Base-by-base conservation (phyloP, 1,140 invertebrate genomes). In the Chironomus striatipennis region DNA sequence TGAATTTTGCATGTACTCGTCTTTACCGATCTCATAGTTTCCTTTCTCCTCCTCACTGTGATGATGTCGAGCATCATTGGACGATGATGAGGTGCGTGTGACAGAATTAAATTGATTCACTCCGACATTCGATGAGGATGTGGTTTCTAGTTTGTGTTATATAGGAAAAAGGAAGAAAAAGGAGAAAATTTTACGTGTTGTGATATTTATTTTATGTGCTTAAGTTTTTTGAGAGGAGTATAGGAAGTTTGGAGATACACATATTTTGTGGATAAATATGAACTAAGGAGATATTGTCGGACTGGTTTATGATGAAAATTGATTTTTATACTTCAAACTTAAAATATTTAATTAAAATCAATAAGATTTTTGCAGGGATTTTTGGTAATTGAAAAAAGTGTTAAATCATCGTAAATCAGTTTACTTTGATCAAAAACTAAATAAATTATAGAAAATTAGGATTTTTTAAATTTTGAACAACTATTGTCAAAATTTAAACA, bases 1-100 rank as follows among this genome's bases (percentile, higher is more conserved):
- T 8, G 86, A 79, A 0, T 83, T 81, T 17, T 81, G 74, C n/a
- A 80, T 79, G 7, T 73, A 75, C 24, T 81, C 79, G 74, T 83
- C 80, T 74, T 80, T 77, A 74, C 80, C 80, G 34, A 34, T 34
- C 24, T 34, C 24, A 34, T 34, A 79, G 78, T 70, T 81, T 79
- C 24, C 65, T 18, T 21, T 17, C 20, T 21, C 8, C 17, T 20
- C 24, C 9, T 70, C 65, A 7, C 10, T 70, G 7, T 70, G 65
- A 20, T 70, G 17, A 20, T 70, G 10, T 70, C n/a, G 9, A 70
- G 65, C 47, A 15, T 57, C n/a, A n/a, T 57, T 57, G 12, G 47
- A 57, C n/a, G 47, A 8, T 12, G 65, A 20, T 70, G 65, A 70
- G 65, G 65, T 70, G n/a, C 18, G 9, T 70, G 17, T 18, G 17